Evolutionary conservation across 2,113 vertebrate species (phyloP).

Genomic region (Erythrocebus patas): DNA sequence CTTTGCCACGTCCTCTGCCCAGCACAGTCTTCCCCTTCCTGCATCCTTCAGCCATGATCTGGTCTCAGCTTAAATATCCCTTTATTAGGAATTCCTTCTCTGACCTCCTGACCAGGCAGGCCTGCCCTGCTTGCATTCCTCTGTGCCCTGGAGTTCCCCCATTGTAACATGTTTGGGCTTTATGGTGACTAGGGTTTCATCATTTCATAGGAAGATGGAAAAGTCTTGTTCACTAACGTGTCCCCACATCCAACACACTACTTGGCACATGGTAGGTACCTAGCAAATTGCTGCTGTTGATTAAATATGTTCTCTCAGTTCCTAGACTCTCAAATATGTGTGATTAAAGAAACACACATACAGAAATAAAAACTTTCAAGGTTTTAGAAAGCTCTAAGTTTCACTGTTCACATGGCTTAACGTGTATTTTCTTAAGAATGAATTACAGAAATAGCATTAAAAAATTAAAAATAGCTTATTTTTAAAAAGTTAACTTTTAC

Average conservation of each 20-base stretch:
- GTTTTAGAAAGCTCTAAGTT: neutral
- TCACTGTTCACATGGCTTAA: neutral
- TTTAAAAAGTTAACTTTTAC: neutral
- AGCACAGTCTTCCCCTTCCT: rapidly evolving
- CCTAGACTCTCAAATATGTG: neutral
- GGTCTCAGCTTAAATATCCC: neutral
- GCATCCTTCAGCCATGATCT: rapidly evolving
- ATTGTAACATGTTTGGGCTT: rapidly evolving
- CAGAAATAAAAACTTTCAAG: neutral
- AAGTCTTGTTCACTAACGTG: neutral
- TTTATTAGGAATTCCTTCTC: rapidly evolving
- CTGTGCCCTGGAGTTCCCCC: rapidly evolving
- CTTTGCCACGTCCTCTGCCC: rapidly evolving
- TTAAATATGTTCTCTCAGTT: neutral
- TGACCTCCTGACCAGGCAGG: neutral
- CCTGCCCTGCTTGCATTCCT: rapidly evolving
- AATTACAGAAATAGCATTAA: neutral
- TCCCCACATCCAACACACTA: neutral
- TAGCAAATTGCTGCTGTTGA: neutral
- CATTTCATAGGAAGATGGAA: neutral
- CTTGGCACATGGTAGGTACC: neutral
- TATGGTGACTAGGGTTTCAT: neutral
- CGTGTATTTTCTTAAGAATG: neutral
- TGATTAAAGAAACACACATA: neutral
- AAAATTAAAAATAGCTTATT: neutral